Percentiles rank a stretch among this genome's conserved stretches.
Conservation (phyloP, 2,888 invertebrate genomes). For the Hyles lineata region DNA sequence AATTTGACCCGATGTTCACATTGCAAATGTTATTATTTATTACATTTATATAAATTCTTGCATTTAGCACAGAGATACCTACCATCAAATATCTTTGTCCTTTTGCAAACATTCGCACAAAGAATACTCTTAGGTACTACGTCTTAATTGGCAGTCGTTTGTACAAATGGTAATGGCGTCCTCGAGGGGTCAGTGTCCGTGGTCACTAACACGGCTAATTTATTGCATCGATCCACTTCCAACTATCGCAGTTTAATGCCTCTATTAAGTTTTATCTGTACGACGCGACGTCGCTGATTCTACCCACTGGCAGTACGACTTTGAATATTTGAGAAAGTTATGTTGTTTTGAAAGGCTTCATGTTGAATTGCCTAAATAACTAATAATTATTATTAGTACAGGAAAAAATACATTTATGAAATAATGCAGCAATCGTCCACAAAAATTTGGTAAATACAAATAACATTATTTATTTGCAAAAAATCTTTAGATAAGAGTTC, state of each 20-base stretch:
- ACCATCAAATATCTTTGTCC: too few relatives aligned
- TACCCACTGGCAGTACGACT: neutral
- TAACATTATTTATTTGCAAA: neutral
- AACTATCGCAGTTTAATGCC: conserved; percentile 8
- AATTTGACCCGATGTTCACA: too few relatives aligned
- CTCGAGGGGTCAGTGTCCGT: conserved; percentile 11
- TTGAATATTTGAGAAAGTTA: neutral
- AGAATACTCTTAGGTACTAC: neutral
- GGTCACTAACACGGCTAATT: conserved; percentile 12
- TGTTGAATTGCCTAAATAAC: too few relatives aligned
- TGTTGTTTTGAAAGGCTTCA: too few relatives aligned
- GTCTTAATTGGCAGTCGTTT: neutral
- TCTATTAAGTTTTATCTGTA: conserved; percentile 15
- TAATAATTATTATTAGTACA: too few relatives aligned
- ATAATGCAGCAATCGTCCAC: too few relatives aligned
- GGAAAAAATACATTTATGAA: too few relatives aligned
- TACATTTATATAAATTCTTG: too few relatives aligned
- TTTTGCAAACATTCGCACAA: neutral
- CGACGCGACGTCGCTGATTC: neutral
- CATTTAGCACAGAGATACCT: too few relatives aligned
- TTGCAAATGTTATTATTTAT: too few relatives aligned
- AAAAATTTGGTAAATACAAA: neutral
- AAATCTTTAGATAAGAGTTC: too few relatives aligned
- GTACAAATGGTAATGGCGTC: neutral
- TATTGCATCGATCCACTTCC: conserved; percentile 21